Evolutionary conservation across 2,888 invertebrate species (phyloP), one percentile per base, ranked within the genome.

Genomic region (Lasioglossum malachurum): DNA sequence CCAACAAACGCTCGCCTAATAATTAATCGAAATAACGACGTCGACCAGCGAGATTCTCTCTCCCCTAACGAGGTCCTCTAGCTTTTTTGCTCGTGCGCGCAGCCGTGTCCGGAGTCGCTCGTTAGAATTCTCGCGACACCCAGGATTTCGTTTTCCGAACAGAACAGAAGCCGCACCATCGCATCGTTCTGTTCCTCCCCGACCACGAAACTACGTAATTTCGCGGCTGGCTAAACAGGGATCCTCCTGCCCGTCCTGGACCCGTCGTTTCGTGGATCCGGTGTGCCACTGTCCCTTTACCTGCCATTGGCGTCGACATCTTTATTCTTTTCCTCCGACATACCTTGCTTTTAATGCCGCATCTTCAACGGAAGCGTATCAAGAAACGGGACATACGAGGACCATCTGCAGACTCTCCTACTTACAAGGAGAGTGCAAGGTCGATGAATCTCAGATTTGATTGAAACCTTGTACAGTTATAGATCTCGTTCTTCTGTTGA

Each of bases 151-250:
- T 85, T 85, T 64, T 72, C 53, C 23, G 53, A 53, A 23, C 53
- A 23, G 53, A 53, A 53, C 53, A 10, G 67, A 79, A 53, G 27
- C 64, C 69, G 12, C 38, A 53, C 23, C 53, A 35, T 35, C 35
- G 46, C 53, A 35, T 35, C 35, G 46, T 38, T 57, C 60, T 69
- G 71, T 74, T 77, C 64, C 53, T 78, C 77, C 23, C 53, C 67
- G 75, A 69, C 84, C 84, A 79, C 91, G 88, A 92, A 92, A 92
- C 92, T 92, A 92, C 91, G 93, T 93, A 94, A 94, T 94, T 94
- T 94, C 93, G 93, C 93, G 94, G 91, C 89, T 92, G 91, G 93
- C 91, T 92, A 91, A 87, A 83, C 90, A 89, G 87, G 82, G 82
- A 88, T 79, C 85, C 83, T 46, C 80, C 79, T 77, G 53, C 83